Evolutionary conservation across 2,888 invertebrate genomes (phyloP).

Genomic region (Hypomecis atomaria): DNA sequence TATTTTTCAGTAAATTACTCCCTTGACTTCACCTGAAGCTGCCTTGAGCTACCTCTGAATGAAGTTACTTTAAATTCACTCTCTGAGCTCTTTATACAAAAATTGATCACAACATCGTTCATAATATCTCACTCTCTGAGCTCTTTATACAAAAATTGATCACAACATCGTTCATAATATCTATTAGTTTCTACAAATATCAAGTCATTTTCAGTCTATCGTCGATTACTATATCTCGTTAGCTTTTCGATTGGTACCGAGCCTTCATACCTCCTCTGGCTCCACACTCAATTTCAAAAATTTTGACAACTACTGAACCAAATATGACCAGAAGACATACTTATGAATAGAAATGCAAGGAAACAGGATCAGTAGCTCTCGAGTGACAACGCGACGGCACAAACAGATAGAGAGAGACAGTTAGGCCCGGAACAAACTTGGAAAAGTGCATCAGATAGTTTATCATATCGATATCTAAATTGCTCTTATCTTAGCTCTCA

Average conservation of each 20-base stretch:
- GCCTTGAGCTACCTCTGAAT: too few species aligned
- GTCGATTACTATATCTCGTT: neutral
- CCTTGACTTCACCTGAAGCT: too few species aligned
- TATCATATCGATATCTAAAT: neutral
- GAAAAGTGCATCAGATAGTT: neutral
- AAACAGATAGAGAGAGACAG: slow-evolving; percentile 37
- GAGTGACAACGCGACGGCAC: slow-evolving; percentile 27
- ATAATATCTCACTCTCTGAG: too few species aligned
- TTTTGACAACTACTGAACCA: slow-evolving; percentile 28
- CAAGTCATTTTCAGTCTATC: neutral
- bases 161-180: too few species aligned
- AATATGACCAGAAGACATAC: slow-evolving; percentile 32
- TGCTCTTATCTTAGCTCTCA: too few species aligned
- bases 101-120: too few species aligned
- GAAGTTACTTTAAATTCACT: too few species aligned
- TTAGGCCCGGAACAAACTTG: neutral
- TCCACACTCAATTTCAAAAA: neutral
- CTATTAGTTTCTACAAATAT: too few species aligned
- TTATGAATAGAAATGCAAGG: slow-evolving; percentile 33
- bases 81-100: too few species aligned
- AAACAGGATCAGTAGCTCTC: slow-evolving; percentile 30
- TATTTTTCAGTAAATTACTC: too few species aligned
- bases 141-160: too few species aligned
- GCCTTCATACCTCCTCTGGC: slow-evolving; percentile 5
- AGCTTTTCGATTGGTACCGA: neutral